Evolutionary conservation across 2,113 vertebrate genomes (phyloP).

Genomic region (Pampusana beccarii): DNA sequence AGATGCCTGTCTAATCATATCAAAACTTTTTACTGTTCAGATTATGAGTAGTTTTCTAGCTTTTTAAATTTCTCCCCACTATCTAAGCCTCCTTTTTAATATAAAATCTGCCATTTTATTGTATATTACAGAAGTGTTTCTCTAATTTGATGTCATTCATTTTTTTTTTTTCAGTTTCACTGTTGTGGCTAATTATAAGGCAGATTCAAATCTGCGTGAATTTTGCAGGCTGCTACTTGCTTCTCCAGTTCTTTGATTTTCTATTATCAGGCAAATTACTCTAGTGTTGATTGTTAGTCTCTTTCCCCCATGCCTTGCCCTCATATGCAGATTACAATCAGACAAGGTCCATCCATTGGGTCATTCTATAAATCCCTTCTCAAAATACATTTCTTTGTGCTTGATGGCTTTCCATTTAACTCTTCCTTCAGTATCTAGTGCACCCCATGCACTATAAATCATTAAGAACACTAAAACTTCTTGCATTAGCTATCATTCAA

Average conservation of each 20-base stretch:
- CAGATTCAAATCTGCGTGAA: slow-evolving; percentile 54
- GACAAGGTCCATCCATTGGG: not conserved
- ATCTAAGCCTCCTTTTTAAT: not conserved
- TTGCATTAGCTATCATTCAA: not conserved
- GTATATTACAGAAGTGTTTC: not conserved
- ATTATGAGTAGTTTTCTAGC: not conserved
- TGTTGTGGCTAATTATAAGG: slow-evolving; percentile 51
- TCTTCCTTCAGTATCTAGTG: not conserved
- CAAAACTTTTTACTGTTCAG: slow-evolving; percentile 38
- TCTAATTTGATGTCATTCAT: slow-evolving; percentile 1
- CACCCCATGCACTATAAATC: not conserved
- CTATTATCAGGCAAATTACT: slow-evolving; percentile 64
- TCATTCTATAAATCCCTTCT: slow-evolving; percentile 33
- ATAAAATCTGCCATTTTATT: slow-evolving; percentile 15
- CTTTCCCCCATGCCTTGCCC: not conserved
- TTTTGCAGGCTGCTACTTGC: slow-evolving; percentile 31
- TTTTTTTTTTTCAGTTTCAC: not conserved
- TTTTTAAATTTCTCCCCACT: slow-evolving; percentile 15
- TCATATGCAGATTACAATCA: slow-evolving; percentile 35
- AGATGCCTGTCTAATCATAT: slow-evolving; percentile 57
- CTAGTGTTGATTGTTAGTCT: slow-evolving; percentile 41
- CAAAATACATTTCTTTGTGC: not conserved
- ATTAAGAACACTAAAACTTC: not conserved
- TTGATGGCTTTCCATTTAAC: slow-evolving; percentile 30
- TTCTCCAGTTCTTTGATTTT: slow-evolving; percentile 56